Evolutionary conservation across 2,113 vertebrate species (phyloP).

Genomic region (Pithys albifrons): DNA sequence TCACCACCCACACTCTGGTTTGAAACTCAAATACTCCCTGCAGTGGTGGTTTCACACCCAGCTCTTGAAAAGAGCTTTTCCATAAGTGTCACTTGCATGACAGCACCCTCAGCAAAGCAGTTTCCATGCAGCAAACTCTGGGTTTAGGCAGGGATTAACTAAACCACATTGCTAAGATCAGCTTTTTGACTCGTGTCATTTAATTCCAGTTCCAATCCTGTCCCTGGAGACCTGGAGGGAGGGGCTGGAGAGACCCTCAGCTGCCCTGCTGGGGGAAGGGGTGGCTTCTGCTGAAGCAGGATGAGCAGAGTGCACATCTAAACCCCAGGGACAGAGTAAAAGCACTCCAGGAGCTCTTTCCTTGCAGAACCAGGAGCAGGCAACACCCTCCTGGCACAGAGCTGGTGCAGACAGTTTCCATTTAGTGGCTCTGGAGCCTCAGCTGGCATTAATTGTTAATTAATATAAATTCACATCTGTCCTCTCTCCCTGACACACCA

Average conservation of each 20-base stretch:
- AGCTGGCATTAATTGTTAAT: slow-evolving; percentile 20
- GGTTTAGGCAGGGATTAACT: background rate
- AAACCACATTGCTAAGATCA: fast-evolving
- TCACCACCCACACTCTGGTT: background rate
- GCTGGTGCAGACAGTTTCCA: background rate
- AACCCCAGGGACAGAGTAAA: background rate
- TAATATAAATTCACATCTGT: background rate
- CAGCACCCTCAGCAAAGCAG: background rate
- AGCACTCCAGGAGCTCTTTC: background rate
- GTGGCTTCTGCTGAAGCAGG: background rate
- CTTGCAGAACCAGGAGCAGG: background rate
- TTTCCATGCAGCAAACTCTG: background rate
- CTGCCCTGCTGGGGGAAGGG: background rate
- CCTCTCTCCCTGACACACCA: background rate
- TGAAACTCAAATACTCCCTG: background rate
- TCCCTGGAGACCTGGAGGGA: background rate
- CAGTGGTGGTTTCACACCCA: background rate
- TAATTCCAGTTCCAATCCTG: background rate
- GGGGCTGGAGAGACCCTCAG: background rate
- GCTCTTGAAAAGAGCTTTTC: background rate
- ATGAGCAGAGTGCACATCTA: fast-evolving
- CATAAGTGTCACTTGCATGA: background rate
- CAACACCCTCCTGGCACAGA: background rate
- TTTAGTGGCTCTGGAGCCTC: slow-evolving; percentile 5
- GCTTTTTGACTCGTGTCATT: background rate